Evolutionary conservation across 2,797 vertebrate genomes (phyloP).

Genomic region (Schizopygopsis malacanthus): DNA sequence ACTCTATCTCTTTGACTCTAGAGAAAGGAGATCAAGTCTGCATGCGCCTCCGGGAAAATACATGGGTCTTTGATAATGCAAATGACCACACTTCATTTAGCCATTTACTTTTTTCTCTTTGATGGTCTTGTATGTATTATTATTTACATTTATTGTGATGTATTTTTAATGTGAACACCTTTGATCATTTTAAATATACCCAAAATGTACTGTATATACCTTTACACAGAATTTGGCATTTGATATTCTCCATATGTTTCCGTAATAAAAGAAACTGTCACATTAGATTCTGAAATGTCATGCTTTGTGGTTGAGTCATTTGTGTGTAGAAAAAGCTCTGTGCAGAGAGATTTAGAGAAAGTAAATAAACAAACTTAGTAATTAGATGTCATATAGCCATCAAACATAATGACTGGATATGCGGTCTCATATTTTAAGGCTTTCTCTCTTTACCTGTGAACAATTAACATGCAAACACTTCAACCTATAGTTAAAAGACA

Average conservation of each 20-base stretch:
- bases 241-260: neutral
- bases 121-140: neutral
- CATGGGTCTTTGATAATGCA: neutral
- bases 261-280: neutral
- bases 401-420: neutral
- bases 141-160: too few relatives aligned
- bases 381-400: too few relatives aligned
- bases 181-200: neutral
- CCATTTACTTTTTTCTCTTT: conserved; percentile 38
- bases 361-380: neutral
- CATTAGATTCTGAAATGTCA: neutral
- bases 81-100: conserved; percentile 30
- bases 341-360: neutral
- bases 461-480: neutral
- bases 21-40: neutral
- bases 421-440: neutral
- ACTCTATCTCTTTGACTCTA: conserved; percentile 20
- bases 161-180: neutral
- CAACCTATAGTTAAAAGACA: neutral
- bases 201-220: neutral
- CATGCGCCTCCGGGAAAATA: neutral
- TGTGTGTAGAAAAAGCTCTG: neutral
- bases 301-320: neutral
- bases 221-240: neutral
- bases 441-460: neutral